Base-by-base conservation (phyloP, 2,797 vertebrate species). In the Takifugu ocellatus region DNA sequence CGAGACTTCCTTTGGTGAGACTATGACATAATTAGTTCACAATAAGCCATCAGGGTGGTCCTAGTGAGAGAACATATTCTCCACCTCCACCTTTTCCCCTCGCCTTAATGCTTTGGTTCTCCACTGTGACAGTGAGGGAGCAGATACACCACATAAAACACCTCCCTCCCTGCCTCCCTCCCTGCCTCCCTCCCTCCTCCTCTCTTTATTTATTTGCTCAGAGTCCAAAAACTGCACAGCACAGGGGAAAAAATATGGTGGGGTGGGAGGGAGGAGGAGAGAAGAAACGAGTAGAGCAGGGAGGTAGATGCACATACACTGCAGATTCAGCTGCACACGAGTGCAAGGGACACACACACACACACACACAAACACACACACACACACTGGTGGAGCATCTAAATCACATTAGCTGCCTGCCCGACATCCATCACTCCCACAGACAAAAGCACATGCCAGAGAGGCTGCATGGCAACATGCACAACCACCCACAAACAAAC, bases 391-490 rank as follows among this genome's bases (percentile, higher is more conserved):
- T 79, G 75, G 84, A 87, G 83, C 81, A 88, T 86, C 86, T 87
- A 91, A 92, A 92, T 90, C 88, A 91, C 85, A 90, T 90, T 92
- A 90, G 81, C 80, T 69, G 82, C 78, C 85, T 84, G 80, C 78
- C 86, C 86, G 82, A 84, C 86, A 91, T 91, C 89, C 87, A 87
- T 91, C 90, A 91, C 87, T 88, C 86, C 85, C 79, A 86, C 87
- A 87, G 86, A 90, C 86, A 84, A 84, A 84, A 84, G 83, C 81
- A 70, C 81, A 86, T 76, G 74, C 66, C 59, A 51, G 73, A 74
- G 73, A 84, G 74, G 78, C 83, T 80, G 87, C 88, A 86, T 71
- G 84, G 86, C 81, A 88, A 89, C 88, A 87, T 78, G 77, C 67
- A 77, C 31, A 79, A 69, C 66, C 72, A 74, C 82, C 70, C 76